Evolutionary conservation across 2,888 invertebrate genomes (phyloP), one percentile per base, ranked within the genome.

Genomic region (Pheosia tremula): DNA sequence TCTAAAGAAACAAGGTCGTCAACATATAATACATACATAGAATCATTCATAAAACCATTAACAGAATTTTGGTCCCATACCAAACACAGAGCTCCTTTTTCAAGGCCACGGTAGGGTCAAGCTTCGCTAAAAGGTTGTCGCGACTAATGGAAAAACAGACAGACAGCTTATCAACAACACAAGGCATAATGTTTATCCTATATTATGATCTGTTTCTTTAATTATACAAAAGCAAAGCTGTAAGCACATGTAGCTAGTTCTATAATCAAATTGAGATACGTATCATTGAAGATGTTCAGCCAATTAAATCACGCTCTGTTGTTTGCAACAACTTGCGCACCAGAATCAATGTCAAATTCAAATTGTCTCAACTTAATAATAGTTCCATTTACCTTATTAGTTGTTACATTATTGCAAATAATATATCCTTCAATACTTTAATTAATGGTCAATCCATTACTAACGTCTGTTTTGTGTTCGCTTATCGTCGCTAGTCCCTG

Each of bases 371-470:
- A 39, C 39, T 39, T 6, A 39, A 39, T 39, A 39, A 39, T 39
- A 39, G 39, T 39, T 39, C 39, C 39, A 39, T 7, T 39, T 39
- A 39, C 24, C 24, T 24, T 24, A 24, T 24, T 24, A 39, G 7
- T 39, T 39, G 39, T 3, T 7, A 39, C 5, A 6, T 47, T 47
- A 47, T 47, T 47, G 47, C 47, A 3, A 50, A 50, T 24, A 1
- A 24, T 53, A 37, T 6, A 53, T 4, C 53, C 4, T 38, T 54
- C 54, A 38, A 38, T 54, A 54, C 5, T 53, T 54, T 38, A 36
- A 54, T 58, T 59, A 56, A 63, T 61, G 37, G 37, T 53, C 59
- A 72, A 64, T 69, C 61, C 67, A 72, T 69, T 72, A 64, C 62
- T 62, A 60, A 67, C 8, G 52, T 52, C 7, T 57, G 66, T 72